Base-by-base conservation (phyloP, 2,113 vertebrate genomes). In the Melanostigma gelatinosum region DNA sequence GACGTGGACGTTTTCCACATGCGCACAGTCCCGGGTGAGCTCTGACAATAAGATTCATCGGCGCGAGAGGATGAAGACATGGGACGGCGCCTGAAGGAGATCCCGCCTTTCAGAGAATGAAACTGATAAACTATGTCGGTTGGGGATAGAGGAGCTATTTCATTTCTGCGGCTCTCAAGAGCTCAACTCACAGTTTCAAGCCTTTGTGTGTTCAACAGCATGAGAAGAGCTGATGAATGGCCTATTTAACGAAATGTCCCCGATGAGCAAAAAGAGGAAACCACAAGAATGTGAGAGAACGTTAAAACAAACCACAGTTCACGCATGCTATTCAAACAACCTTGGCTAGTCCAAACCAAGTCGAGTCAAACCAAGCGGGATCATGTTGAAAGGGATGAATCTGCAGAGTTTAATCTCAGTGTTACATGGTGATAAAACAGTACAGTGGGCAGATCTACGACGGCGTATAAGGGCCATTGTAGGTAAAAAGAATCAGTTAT, bases 201-300 rank as follows among this genome's bases (percentile, higher is more conserved):
- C 52, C 62, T 86, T 86, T 85, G 76, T 86, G 78, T 77, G 69
- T 83, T 72, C 69, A 88, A 80, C 84, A 29, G 74, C 77, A 78
- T 83, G 66, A 72, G 82, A 83, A 46, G 75, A 81, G 55, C 68
- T 75, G 58, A 73, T 85, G 85, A 88, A 83, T 81, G 80, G 85
- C 70, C 79, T 83, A 55, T 86, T 90, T 80, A 77, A 86, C 20
- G 3, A 72, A 85, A 80, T 50, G 34, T 86, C 84, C 76, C 84
- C 0, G 7, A 86, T 80, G 76, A 83, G 75, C 52, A 70, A 60
- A 79, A 29, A 13, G 79, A 42, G 57, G 34, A 75, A 80, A 75
- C 64, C 65, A 75, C 18, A 78, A 64, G 61, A 78, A 85, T 44
- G 24, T 71, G 58, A 68, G 74, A 65, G 27, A 63, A 80, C 24